Percentiles rank a stretch among this genome's conserved stretches.
Conservation (phyloP, 2,113 vertebrate species). For the Phocoena sinus region DNA sequence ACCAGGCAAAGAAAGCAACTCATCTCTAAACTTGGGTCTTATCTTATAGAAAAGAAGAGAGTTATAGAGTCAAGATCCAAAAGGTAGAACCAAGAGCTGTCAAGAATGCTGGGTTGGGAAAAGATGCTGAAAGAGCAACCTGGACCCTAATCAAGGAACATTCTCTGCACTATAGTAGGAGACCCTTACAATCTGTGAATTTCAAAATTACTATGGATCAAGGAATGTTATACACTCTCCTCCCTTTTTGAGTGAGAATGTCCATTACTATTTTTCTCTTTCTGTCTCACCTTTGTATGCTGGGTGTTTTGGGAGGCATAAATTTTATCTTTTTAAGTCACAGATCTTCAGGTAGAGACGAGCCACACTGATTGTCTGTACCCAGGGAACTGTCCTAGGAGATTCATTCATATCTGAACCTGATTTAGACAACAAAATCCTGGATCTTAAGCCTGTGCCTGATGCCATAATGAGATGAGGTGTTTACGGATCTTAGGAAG, state of each 20-base stretch:
- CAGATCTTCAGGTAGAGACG: not conserved
- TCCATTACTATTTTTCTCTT: not conserved
- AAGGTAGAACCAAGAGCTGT: not conserved
- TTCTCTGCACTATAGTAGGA: not conserved
- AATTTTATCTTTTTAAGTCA: not conserved
- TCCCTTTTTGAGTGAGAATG: not conserved
- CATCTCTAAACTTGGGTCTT: not conserved
- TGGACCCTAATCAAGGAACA: not conserved
- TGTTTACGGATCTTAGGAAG: not conserved
- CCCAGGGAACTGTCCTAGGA: not conserved
- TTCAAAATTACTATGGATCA: not conserved
- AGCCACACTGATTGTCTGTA: not conserved
- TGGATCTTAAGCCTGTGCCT: not conserved
- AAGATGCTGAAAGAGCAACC: not conserved
- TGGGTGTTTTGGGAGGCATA: not conserved
- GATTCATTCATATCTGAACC: not conserved
- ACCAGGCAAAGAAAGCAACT: not conserved
- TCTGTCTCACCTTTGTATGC: not conserved
- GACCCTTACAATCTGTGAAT: not conserved
- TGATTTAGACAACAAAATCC: not conserved
- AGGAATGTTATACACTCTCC: not conserved
- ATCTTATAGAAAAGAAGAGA: not conserved
- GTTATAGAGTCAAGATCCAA: not conserved
- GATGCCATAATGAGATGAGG: not conserved
- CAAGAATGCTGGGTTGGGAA: not conserved